Conservation (phyloP, 2,797 vertebrate genomes). For the Rhinoraja longicauda region DNA sequence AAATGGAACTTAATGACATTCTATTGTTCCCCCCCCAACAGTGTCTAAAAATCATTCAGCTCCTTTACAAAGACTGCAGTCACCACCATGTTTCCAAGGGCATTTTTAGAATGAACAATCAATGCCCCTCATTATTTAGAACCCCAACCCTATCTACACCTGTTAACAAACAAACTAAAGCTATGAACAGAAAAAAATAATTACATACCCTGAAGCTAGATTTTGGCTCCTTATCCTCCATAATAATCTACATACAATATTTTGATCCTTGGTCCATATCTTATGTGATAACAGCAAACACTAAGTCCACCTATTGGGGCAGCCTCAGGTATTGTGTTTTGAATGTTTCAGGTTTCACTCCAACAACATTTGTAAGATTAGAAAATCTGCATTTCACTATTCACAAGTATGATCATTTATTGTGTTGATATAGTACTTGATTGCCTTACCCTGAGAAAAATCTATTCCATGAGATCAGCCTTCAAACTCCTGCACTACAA, state of each 20-base stretch:
- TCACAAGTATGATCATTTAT: not conserved
- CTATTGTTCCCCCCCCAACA: not conserved
- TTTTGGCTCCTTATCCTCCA: not conserved
- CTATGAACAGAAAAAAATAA: not conserved
- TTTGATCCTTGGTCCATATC: not conserved
- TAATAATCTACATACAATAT: not conserved
- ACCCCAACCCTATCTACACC: too few relatives aligned
- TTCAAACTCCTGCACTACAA: too few relatives aligned
- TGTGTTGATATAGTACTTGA: too few relatives aligned
- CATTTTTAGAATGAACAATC: too few relatives aligned
- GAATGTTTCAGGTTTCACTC: not conserved
- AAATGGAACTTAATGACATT: not conserved
- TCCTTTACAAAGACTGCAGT: too few relatives aligned
- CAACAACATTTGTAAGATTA: not conserved
- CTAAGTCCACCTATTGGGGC: not conserved
- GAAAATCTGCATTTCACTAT: not conserved
- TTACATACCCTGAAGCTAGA: not conserved
- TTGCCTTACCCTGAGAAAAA: too few relatives aligned
- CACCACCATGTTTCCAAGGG: too few relatives aligned
- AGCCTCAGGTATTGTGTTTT: not conserved
- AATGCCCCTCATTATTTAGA: too few relatives aligned
- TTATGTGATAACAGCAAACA: not conserved
- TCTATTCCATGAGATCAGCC: too few relatives aligned
- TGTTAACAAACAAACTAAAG: too few relatives aligned
- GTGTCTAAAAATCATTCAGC: not conserved